Base-by-base conservation (phyloP, 2,888 invertebrate species). In the Leptopterna dolabrata region DNA sequence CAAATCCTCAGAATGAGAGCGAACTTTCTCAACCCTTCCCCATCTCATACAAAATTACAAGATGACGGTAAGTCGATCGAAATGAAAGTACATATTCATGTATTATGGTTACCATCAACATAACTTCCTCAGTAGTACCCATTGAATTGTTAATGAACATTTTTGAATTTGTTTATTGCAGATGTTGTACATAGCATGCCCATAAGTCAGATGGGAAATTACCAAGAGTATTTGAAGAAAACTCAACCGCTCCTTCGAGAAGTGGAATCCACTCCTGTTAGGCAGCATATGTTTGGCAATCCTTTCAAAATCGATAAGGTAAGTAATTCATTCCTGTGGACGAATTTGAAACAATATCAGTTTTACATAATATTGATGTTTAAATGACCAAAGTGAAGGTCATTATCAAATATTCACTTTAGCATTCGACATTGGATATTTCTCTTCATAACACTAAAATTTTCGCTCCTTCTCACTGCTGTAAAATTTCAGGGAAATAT, bases 251-350 rank as follows among this genome's bases (percentile, higher is more conserved):
- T 97, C 84, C 93, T 99, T 87, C 93, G 99, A 19, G 98, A 99
- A 93, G 96, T 99, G 78, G 99, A 99, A 92, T 96, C 97, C 51
- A 95, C 96, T 43, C 98, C 99, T 4, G 97, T 98, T 73, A 93
- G 99, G 16, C 97, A 98, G 90, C 99, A 99, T 91, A 99, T 99
- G 96, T 99, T 99, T 92, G 99, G 99, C 87, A 99, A 99, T 93
- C 99, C 99, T 0, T 99, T 99, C 93, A 99, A 99, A 93, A 97
- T 99, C 91, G 99, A 99, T 92, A 99, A 99, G 93, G 95, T 96
- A 90, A 36, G 7, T 36, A 4, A 36, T 36, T 7, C 36, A 14
- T 30, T n/a, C 19, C 27, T 51, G 27, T 76, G 4, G 24, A 76
- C 13, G n/a, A 27, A n/a, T n/a, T n/a, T n/a, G n/a, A n/a, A n/a